Evolutionary conservation across 2,888 invertebrate genomes (phyloP).

Genomic region (Himalopsyche tibetana): DNA sequence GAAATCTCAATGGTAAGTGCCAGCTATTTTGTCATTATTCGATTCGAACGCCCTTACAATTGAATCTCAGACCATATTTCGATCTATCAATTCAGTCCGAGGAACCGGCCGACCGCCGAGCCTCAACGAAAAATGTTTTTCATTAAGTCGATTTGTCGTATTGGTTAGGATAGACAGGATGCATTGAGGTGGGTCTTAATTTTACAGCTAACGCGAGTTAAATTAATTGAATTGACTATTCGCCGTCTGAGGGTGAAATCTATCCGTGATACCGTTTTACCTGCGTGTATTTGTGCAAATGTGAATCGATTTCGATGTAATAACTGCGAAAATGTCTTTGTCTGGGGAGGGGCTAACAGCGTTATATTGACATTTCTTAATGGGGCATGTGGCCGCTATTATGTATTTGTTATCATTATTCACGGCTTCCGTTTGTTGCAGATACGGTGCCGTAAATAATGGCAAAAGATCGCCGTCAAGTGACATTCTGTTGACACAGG

Average conservation of each 20-base stretch:
- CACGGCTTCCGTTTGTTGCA: slow-evolving; percentile 53
- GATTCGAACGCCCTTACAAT: slow-evolving; percentile 64
- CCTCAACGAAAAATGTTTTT: slow-evolving; percentile 41
- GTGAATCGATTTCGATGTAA: not conserved
- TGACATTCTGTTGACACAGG: slow-evolving; percentile 57
- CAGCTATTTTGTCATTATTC: slow-evolving; percentile 78
- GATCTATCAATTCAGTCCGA: not conserved
- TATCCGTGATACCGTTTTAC: slow-evolving; percentile 28
- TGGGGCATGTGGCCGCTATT: slow-evolving; percentile 57
- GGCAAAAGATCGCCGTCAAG: slow-evolving; percentile 55
- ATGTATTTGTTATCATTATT: slow-evolving; percentile 53
- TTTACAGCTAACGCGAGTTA: slow-evolving; percentile 71
- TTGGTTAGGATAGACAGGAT: slow-evolving; percentile 67
- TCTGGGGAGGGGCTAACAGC: slow-evolving; percentile 63
- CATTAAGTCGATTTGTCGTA: slow-evolving; percentile 55
- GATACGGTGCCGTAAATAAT: slow-evolving; percentile 60
- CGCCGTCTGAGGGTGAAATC: slow-evolving; percentile 20
- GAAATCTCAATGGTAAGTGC: slow-evolving; percentile 79
- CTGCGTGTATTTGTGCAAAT: slow-evolving; percentile 29
- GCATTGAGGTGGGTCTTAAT: slow-evolving; percentile 73
- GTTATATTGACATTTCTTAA: slow-evolving; percentile 62
- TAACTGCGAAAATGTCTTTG: slow-evolving; percentile 56
- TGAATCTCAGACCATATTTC: not conserved
- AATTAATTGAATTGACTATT: slow-evolving; percentile 73
- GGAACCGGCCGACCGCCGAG: not conserved